Evolutionary conservation across 2,888 invertebrate genomes (phyloP), one percentile per base, ranked within the genome.

Genomic region (Barypeithes pellucidus): DNA sequence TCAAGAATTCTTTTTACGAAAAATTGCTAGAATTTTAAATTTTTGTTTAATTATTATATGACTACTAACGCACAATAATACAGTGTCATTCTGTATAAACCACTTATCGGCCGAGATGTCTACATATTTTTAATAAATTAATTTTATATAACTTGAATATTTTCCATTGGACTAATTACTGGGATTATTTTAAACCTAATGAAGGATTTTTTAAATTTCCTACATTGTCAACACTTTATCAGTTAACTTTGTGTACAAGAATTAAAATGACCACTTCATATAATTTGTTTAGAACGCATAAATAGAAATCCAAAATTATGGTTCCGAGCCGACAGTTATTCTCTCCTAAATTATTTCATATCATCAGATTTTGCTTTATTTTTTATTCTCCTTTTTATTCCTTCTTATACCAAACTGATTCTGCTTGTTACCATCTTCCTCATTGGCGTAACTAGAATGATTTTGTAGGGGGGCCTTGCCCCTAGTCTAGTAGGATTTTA

Each of bases 81-180:
- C 3, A 14, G 43, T 8, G n/a, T 16, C 43, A 43, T 16, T 45
- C 18, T 45, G 18, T 45, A 45, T 45, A 4, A 45, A 9, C 20
- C 16, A 45, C 45, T 5, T 45, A 45, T 18, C 45, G 4, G 12
- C 20, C 20, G 12, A 50, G 1, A 50, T 1, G 45, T 45, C 50
- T 50, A 50, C 22, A n/a, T 43, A n/a, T 14, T n/a, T 50, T 50
- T 50, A 12, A n/a, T n/a, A 50, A 22, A 20, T 50, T 50, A 11
- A 20, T 11, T 33, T 54, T 33, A 54, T 2, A 52, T 24, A 12
- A 33, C 33, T 33, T 33, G 14, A 33, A 16, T 54, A 54, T 33
- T 54, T 54, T 54, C 52, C 33, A 33, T 29, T 33, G 52, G 3
- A 22, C 52, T 52, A 24, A 52, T 52, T 52, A 24, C 24, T 24